Conservation (phyloP, 2,797 vertebrate species). For the Anguilla obscura region DNA sequence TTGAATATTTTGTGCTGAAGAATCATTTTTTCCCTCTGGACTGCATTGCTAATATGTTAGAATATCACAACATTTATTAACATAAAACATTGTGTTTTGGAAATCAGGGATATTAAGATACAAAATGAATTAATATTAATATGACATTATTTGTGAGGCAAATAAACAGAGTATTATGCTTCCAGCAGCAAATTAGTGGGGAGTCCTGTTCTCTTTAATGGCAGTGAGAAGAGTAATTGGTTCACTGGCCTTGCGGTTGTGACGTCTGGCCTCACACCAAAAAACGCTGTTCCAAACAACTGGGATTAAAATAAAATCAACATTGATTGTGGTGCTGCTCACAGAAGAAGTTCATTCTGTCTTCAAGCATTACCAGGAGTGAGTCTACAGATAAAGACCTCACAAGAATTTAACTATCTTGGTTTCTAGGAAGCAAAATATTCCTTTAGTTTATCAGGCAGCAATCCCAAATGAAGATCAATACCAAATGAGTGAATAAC, state of each 20-base stretch:
- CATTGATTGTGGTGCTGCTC: background rate
- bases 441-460: background rate
- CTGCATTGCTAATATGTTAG: background rate
- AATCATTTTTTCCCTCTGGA: background rate
- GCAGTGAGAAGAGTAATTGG: background rate
- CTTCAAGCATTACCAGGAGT: background rate
- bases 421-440: background rate
- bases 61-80: background rate
- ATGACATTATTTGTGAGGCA: background rate
- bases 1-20: background rate
- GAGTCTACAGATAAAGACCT: background rate
- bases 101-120: background rate
- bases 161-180: background rate
- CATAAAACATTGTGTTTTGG: background rate
- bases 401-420: background rate
- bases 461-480: background rate
- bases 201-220: background rate
- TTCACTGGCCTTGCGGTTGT: constrained; percentile 8
- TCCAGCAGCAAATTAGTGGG: background rate
- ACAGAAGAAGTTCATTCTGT: background rate
- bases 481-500: background rate
- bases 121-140: background rate
- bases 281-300: background rate
- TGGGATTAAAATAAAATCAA: constrained; percentile 22
- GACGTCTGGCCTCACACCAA: background rate